These are phyloP conservation scores for Leptobrachium leishanense DNA, from an alignment of 2,113 vertebrate genomes.

Conservation along the genomic window DNA sequence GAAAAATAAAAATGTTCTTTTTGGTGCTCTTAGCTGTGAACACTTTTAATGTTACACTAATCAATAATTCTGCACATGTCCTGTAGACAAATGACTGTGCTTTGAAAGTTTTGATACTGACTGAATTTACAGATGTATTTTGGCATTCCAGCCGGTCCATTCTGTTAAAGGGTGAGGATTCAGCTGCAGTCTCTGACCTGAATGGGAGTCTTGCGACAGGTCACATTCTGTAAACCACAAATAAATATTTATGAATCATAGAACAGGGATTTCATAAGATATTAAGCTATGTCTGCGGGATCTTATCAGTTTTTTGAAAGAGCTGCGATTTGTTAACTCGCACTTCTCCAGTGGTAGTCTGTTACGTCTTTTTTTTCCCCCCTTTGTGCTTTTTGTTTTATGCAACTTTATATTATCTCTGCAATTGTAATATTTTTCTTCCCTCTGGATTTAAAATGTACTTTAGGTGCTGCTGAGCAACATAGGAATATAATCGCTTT, in stretches of 20 bases:
- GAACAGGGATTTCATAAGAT: background rate
- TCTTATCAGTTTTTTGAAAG: too few species aligned
- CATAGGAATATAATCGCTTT: conserved; percentile 58
- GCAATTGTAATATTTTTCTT: conserved; percentile 68
- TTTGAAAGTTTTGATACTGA: too few species aligned
- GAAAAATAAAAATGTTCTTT: too few species aligned
- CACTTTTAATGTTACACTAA: too few species aligned
- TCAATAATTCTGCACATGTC: background rate
- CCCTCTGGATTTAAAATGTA: conserved; percentile 37
- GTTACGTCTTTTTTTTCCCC: background rate
- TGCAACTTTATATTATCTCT: conserved; percentile 52
- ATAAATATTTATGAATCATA: background rate
- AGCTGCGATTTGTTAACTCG: background rate
- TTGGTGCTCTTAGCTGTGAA: too few species aligned
- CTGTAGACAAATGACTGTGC: conserved; percentile 1
- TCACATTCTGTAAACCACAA: background rate
- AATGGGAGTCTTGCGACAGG: too few species aligned
- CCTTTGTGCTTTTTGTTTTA: background rate
- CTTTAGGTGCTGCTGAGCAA: conserved; percentile 41
- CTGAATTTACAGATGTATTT: too few species aligned
- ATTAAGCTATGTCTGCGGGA: background rate
- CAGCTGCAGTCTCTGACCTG: background rate
- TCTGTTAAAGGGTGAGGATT: background rate
- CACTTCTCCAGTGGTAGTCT: background rate
- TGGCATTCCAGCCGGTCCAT: too few species aligned